Percentiles rank a stretch among this genome's conserved stretches.
Conservation (phyloP, 2,888 invertebrate genomes). For the Trimorus sp. region DNA sequence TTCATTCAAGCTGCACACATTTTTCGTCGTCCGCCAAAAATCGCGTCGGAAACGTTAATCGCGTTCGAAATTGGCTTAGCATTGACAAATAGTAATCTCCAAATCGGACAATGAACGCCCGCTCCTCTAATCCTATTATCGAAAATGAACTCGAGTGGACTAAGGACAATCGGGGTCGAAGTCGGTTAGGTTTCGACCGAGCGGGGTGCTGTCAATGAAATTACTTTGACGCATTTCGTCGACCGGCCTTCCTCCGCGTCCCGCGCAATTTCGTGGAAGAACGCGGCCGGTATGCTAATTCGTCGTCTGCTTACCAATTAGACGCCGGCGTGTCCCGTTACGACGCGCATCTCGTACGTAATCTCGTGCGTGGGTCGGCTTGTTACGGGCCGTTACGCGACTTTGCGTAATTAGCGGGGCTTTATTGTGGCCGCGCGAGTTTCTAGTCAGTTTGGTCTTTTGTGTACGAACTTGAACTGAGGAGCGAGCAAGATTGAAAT, state of each 20-base stretch:
- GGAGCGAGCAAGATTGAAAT: too few relatives aligned
- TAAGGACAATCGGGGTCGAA: constrained; percentile 60
- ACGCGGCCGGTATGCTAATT: background rate
- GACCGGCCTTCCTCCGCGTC: constrained; percentile 7
- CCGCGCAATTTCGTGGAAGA: constrained; percentile 2
- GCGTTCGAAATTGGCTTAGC: constrained; percentile 27
- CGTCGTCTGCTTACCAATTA: background rate
- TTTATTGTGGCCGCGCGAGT: background rate
- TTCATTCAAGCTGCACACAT: too few relatives aligned
- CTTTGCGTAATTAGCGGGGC: constrained; percentile 11
- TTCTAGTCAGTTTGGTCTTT: too few relatives aligned
- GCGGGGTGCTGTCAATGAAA: constrained; percentile 20
- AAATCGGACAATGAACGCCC: constrained; percentile 49
- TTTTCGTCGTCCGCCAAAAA: constrained; percentile 10
- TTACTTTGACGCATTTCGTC: constrained; percentile 19
- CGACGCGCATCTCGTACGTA: too few relatives aligned
- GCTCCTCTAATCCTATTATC: constrained; percentile 64
- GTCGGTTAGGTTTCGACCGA: constrained; percentile 53
- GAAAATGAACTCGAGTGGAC: constrained; percentile 63
- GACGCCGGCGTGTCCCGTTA: background rate
- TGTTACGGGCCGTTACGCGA: constrained; percentile 2
- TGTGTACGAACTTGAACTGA: too few relatives aligned
- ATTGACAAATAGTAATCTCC: constrained; percentile 50
- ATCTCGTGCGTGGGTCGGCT: background rate
- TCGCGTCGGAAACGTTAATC: constrained; percentile 55